A percentile compares a stretch with the other conserved stretches of the same genome.
Conservation (phyloP, 2,113 vertebrate species). For the Recurvirostra avosetta region DNA sequence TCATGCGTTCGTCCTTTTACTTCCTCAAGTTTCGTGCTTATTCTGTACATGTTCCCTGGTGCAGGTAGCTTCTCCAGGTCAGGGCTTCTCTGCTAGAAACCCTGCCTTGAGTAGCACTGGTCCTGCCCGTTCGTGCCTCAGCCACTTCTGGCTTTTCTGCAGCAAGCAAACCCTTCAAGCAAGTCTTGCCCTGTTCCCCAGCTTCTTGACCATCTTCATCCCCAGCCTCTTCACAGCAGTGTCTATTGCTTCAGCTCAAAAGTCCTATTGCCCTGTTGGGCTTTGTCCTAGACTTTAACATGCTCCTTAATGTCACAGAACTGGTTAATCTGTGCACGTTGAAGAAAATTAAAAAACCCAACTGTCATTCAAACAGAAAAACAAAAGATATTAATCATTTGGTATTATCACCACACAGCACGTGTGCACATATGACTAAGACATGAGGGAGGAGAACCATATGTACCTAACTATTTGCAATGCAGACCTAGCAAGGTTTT, state of each 20-base stretch:
- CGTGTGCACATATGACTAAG: conserved; percentile 35
- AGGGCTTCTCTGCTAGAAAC: background rate
- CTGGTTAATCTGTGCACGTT: background rate
- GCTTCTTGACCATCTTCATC: background rate
- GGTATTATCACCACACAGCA: conserved; percentile 23
- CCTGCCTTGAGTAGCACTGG: background rate
- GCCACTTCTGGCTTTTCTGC: background rate
- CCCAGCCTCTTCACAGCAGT: background rate
- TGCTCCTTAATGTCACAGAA: background rate
- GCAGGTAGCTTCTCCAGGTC: background rate
- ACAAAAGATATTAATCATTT: conserved; percentile 40
- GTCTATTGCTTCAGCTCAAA: background rate
- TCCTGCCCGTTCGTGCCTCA: background rate
- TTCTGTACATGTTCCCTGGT: background rate
- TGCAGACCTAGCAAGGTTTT: background rate
- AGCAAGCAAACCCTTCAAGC: background rate
- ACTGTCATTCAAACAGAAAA: conserved; percentile 8
- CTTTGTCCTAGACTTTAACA: accelerated
- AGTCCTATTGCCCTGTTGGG: background rate
- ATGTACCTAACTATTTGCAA: conserved; percentile 23
- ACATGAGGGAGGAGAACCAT: conserved; percentile 31
- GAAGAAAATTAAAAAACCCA: background rate
- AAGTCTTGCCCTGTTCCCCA: background rate
- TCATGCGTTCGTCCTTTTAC: background rate
- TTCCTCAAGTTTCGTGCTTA: background rate